Percentiles rank a stretch among this genome's conserved stretches.
Evolutionary conservation across 1,140 invertebrate genomes (phyloP).

Genomic region (Papilio dardanus): DNA sequence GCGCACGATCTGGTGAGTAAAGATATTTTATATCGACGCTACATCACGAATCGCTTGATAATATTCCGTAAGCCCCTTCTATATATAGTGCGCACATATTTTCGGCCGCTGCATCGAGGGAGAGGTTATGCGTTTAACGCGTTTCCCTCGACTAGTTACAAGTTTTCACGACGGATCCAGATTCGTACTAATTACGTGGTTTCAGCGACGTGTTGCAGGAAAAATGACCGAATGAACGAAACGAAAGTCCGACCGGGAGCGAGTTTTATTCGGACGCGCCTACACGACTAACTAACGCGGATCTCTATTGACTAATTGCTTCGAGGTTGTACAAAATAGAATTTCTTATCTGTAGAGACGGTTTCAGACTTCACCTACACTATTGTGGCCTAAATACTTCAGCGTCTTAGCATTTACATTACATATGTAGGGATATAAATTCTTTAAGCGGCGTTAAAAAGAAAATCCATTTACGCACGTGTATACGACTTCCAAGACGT

Average conservation of each 20-base stretch:
- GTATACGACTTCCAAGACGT: constrained; percentile 32
- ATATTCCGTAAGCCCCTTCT: constrained; percentile 49
- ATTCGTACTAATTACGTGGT: constrained; percentile 38
- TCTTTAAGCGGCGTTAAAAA: constrained; percentile 14
- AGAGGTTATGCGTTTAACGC: constrained; percentile 60
- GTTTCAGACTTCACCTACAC: constrained; percentile 47
- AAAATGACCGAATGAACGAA: constrained; percentile 42
- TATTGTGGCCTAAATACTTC: constrained; percentile 69
- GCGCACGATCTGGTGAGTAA: constrained; percentile 77
- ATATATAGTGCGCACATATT: constrained; percentile 65
- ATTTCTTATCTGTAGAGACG: constrained; percentile 54
- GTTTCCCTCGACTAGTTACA: constrained; percentile 49
- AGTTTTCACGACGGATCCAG: constrained; percentile 46
- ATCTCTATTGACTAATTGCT: constrained; percentile 65
- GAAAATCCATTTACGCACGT: constrained; percentile 37
- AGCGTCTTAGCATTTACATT: constrained; percentile 42
- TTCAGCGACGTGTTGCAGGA: constrained; percentile 40
- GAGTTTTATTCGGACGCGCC: constrained; percentile 48
- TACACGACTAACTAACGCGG: constrained; percentile 44
- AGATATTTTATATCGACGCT: constrained; percentile 32
- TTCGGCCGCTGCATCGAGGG: constrained; percentile 65
- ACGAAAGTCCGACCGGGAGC: constrained; percentile 59
- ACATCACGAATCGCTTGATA: constrained; percentile 42
- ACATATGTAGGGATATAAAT: constrained; percentile 20
- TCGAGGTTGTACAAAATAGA: constrained; percentile 67